Conservation (phyloP, 2,888 invertebrate genomes). For the Parapristionchus giblindavisi region DNA sequence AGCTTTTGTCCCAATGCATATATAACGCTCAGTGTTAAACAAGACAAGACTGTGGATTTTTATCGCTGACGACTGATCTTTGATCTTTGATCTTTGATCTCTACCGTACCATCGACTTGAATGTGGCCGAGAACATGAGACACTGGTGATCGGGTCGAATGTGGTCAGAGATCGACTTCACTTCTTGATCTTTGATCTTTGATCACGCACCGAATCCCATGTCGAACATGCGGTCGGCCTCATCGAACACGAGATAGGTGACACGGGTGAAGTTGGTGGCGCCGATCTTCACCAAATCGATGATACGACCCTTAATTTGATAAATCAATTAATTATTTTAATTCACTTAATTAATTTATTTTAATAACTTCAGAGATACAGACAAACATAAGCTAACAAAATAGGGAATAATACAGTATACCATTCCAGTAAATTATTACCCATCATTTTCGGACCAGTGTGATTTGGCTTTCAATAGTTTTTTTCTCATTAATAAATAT, state of each 20-base stretch:
- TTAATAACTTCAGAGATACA: too few species aligned
- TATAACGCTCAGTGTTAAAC: too few species aligned
- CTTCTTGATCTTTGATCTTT: slow-evolving; percentile 80
- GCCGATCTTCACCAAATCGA: slow-evolving; percentile 96
- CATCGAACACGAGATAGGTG: slow-evolving; percentile 94
- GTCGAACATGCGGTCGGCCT: slow-evolving; percentile 99
- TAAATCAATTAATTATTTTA: background rate
- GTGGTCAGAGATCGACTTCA: slow-evolving; percentile 95
- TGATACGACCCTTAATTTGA: slow-evolving; percentile 82
- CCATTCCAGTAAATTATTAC: too few species aligned
- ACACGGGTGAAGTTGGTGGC: slow-evolving; percentile 91
- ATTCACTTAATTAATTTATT: too few species aligned
- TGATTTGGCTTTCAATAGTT: too few species aligned
- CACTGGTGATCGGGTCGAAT: slow-evolving; percentile 93
- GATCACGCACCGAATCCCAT: slow-evolving; percentile 87
- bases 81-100: too few species aligned
- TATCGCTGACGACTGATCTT: too few species aligned
- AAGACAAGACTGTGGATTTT: too few species aligned
- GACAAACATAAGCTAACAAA: too few species aligned
- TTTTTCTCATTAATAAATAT: too few species aligned
- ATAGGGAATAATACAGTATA: too few species aligned
- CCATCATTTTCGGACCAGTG: too few species aligned
- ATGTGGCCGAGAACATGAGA: slow-evolving; percentile 95
- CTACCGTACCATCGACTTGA: slow-evolving; percentile 78
- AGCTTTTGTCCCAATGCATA: background rate